Base-by-base conservation (phyloP, 2,113 vertebrate species). In the Pampusana beccarii region DNA sequence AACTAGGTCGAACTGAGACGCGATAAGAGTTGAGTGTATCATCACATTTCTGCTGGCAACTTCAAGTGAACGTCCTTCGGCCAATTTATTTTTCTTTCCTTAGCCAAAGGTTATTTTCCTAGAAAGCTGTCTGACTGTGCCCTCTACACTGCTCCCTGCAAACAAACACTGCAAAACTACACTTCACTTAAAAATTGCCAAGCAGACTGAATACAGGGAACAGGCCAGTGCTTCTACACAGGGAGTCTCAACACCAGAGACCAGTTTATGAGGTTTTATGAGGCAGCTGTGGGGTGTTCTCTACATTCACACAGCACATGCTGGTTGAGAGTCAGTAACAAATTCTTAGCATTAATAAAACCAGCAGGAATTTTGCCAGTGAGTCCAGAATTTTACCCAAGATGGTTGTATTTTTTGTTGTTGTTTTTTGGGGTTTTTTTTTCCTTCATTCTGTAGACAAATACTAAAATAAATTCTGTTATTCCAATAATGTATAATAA, bases 81-180 rank as follows among this genome's bases (percentile, higher is more conserved):
- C 73, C 84, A 94, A 85, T 72, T 91, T 95, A 71, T 92, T 93
- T 93, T 89, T 67, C 69, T 82, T 89, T 81, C 91, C 66, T 84
- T 57, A 72, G 78, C 50, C 73, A 92, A 92, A 91, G 38, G 67
- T 46, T 95, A 44, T 79, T 92, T 96, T 53, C 94, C 91, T 96
- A 95, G 94, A 95, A 96, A 96, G 95, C 71, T 86, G 33, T 69
- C 44, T 1, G 46, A 74, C 74, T 83, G 53, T 72, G 33, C 26
- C 80, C 25, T 92, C 66, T 80, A 58, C 70, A 36, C 34, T 72
- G 20, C 38, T 92, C 38, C 36, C 66, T 69, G 57, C 26, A 72
- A 90, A 89, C 64, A 50, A 83, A 48, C 73, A n/a, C 67, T 91
- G 69, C 31, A 61, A 66, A 89, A 70, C 14, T 58, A 38, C 24